Percentiles rank a stretch among this genome's conserved stretches.
phyloP scores from a whole-genome alignment of 2,797 vertebrate species.

The Enteromius anoplus region DNA sequence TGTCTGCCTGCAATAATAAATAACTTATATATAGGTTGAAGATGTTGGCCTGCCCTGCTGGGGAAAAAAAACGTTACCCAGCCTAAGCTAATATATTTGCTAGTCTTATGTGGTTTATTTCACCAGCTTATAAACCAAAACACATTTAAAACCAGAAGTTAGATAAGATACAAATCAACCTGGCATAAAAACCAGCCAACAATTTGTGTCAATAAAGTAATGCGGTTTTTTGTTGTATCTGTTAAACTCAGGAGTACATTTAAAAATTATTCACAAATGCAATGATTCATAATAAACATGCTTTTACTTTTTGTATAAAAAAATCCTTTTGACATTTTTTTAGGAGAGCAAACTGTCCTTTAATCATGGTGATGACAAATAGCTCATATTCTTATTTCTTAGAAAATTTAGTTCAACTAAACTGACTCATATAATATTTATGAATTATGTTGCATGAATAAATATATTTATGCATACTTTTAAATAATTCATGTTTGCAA shows the following conservation, averaged over 20 bases:
- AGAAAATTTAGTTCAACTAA: background rate
- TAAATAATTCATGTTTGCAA: background rate
- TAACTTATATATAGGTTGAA: background rate
- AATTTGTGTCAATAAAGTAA: background rate
- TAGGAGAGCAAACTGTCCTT: background rate
- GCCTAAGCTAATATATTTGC: background rate
- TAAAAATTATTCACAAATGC: background rate
- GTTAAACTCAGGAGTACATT: background rate
- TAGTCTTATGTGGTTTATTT: background rate
- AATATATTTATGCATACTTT: background rate
- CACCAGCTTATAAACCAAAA: background rate
- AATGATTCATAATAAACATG: background rate
- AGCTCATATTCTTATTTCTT: background rate
- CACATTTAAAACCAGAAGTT: background rate
- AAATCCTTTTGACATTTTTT: background rate
- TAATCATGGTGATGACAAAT: background rate
- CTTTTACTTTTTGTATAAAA: background rate
- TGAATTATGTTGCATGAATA: background rate
- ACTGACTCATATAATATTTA: background rate
- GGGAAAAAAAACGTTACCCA: background rate
- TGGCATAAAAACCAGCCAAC: background rate
- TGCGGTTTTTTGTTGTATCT: background rate
- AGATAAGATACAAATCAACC: background rate
- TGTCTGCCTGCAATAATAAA: conserved; percentile 10
- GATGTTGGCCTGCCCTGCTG: background rate